These are phyloP conservation scores for Columbina picui DNA, from an alignment of 2,113 vertebrate genomes.

Conservation along the genomic window DNA sequence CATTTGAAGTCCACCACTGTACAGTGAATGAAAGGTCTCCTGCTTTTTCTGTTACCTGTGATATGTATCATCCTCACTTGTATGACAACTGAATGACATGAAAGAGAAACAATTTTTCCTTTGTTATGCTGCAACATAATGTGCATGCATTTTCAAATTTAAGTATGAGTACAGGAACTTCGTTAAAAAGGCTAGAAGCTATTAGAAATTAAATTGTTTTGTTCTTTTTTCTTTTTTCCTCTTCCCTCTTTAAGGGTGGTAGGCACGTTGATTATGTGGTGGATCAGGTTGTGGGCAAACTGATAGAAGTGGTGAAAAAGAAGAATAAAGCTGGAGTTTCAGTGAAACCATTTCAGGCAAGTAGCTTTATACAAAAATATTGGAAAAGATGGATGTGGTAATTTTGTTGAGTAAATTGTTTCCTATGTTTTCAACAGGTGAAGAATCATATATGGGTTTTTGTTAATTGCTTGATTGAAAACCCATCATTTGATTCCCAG, in stretches of 20 bases:
- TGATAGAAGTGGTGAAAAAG: constrained; percentile 99
- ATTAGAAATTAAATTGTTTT: background rate
- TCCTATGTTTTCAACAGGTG: constrained; percentile 79
- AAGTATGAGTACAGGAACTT: background rate
- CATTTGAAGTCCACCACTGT: background rate
- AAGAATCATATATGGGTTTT: constrained; percentile 99
- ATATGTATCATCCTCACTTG: background rate
- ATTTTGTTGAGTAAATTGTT: constrained; percentile 3
- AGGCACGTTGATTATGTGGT: constrained; percentile 96
- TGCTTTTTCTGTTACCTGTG: background rate
- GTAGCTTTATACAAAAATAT: background rate
- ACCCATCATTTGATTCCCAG: constrained; percentile 97
- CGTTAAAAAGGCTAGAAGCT: background rate
- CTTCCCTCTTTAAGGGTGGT: constrained; percentile 83
- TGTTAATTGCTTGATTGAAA: constrained; percentile 97
- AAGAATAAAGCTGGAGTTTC: constrained; percentile 98
- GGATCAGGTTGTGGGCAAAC: constrained; percentile 95
- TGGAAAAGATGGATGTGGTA: background rate
- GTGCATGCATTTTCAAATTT: background rate
- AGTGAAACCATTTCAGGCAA: constrained; percentile 98
- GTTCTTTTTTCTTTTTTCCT: background rate
- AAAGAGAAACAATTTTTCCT: background rate
- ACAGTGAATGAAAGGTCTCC: background rate
- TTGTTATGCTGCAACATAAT: background rate
- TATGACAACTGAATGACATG: background rate